Base-by-base conservation (phyloP, 1,140 invertebrate species). In the Hyphantria cunea region DNA sequence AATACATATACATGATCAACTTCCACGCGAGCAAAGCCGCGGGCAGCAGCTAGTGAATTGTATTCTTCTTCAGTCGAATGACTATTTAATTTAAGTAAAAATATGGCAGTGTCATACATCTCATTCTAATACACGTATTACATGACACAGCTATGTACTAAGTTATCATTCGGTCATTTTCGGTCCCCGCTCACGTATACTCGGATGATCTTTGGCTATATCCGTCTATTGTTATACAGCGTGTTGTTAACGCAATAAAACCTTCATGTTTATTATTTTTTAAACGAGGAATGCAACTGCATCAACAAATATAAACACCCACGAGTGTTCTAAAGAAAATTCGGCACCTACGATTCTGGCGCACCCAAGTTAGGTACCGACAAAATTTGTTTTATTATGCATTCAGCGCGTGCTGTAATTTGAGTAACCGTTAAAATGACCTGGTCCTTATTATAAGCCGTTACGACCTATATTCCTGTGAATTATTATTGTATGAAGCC, bases 211-310 rank as follows among this genome's bases (percentile, higher is more conserved):
- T 3, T 5, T 25, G 17, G 54, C 45, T 52, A 61, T 59, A 64
- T 69, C 64, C 66, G 66, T 37, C 61, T 14, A 71, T 76, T 69
- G 66, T 74, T 66, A 56, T 13, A 64, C 44, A 53, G 48, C 62
- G 47, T 64, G 45, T 41, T 33, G 31, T 32, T 32, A 1, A 32
- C 53, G 65, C 64, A 62, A 54, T 65, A 69, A 64, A 65, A 25
- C 52, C 44, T 41, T 15, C 58, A 42, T 72, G 72, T 72, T 72
- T 70, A 67, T 65, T 66, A 67, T 65, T 66, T 74, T 63, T 47
- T 63, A 52, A 39, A 41, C 14, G 12, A 2, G 34, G 14, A 49
- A 45, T 48, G 44, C 32, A 48, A 33, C 31, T 44, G 14, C 14
- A 44, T 54, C 17, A 42, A 47, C 33, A 52, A 32, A 56, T 11